Evolutionary conservation across 1,140 invertebrate genomes (phyloP).

Genomic region (Elysia chlorotica): DNA sequence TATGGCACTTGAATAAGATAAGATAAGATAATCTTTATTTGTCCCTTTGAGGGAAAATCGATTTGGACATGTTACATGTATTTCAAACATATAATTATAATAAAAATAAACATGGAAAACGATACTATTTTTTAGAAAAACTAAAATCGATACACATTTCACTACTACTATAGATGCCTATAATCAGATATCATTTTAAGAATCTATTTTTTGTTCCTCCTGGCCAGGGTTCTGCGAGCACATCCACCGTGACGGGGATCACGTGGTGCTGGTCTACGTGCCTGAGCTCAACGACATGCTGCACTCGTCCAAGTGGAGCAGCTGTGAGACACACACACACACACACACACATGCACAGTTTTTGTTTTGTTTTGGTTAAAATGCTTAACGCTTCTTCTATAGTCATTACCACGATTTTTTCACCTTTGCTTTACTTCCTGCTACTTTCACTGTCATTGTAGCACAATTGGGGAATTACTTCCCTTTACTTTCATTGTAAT

Average conservation of each 20-base stretch:
- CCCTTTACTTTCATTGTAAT: too few relatives aligned
- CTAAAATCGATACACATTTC: neutral
- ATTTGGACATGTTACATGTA: neutral
- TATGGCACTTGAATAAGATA: too few relatives aligned
- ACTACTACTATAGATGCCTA: neutral
- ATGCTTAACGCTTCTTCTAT: too few relatives aligned
- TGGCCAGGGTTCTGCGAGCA: conserved; percentile 31
- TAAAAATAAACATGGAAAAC: neutral
- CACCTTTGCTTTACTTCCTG: too few relatives aligned
- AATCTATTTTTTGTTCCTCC: neutral
- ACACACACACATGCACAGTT: too few relatives aligned
- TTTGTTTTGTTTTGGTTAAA: too few relatives aligned
- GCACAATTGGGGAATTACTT: too few relatives aligned
- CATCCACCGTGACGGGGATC: conserved; percentile 26
- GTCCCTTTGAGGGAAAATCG: neutral
- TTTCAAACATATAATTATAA: neutral
- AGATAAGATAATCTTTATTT: too few relatives aligned
- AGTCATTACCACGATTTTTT: too few relatives aligned
- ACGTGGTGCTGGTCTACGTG: conserved; percentile 30
- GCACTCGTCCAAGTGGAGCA: conserved; percentile 33
- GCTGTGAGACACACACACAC: conserved; percentile 35
- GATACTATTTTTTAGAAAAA: too few relatives aligned
- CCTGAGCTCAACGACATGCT: conserved; percentile 36
- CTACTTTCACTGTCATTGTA: too few relatives aligned
- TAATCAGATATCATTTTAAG: neutral